Evolutionary conservation across 2,113 vertebrate species (phyloP).

Genomic region (Engystomops pustulosus): DNA sequence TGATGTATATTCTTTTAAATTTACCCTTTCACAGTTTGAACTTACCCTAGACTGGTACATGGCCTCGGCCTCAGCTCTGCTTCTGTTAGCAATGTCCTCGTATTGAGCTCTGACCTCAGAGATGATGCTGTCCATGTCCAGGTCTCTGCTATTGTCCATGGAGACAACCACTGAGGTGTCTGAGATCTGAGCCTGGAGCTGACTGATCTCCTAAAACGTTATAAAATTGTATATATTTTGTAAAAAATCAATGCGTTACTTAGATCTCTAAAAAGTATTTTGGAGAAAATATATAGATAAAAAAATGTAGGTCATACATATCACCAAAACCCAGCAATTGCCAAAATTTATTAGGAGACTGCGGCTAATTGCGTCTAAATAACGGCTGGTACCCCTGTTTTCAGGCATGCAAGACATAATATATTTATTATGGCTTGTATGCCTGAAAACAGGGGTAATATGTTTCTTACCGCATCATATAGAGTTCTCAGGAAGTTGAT

Average conservation of each 20-base stretch:
- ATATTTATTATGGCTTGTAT: too few species aligned
- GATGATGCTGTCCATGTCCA: constrained; percentile 78
- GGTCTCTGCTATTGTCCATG: constrained; percentile 81
- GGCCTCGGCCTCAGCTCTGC: constrained; percentile 75
- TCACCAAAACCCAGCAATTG: too few species aligned
- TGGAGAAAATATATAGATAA: background rate
- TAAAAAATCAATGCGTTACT: background rate
- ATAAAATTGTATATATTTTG: background rate
- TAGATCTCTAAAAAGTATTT: background rate
- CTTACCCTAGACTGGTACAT: constrained; percentile 81
- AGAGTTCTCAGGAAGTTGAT: constrained; percentile 78
- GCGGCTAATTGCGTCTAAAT: too few species aligned
- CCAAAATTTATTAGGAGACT: too few species aligned
- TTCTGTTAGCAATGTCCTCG: constrained; percentile 76
- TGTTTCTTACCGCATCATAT: constrained; percentile 57
- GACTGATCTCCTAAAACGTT: constrained; percentile 72
- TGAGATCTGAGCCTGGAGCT: constrained; percentile 77
- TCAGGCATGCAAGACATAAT: too few species aligned
- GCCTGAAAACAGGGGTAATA: background rate
- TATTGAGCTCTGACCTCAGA: constrained; percentile 81
- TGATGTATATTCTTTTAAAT: too few species aligned
- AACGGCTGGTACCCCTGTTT: too few species aligned
- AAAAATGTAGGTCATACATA: too few species aligned
- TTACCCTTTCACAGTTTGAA: too few species aligned
- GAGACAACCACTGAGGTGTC: constrained; percentile 81